Conservation (phyloP, 2,888 invertebrate genomes). For the Limulus polyphemus region DNA sequence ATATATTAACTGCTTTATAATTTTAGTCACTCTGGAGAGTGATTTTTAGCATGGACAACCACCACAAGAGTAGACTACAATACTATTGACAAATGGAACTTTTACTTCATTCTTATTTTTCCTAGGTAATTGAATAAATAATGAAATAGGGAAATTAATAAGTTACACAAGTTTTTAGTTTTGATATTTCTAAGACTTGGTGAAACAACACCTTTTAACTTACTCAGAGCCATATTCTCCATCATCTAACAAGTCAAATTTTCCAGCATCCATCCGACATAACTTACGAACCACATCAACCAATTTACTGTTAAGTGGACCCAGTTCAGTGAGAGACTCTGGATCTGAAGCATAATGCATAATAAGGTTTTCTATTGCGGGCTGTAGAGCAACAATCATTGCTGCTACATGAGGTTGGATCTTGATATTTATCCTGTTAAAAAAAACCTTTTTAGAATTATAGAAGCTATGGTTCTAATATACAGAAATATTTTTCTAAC, state of each 20-base stretch:
- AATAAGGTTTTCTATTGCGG: slow-evolving; percentile 73
- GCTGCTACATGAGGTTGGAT: slow-evolving; percentile 69
- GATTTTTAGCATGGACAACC: too few species aligned
- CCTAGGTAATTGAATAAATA: too few species aligned
- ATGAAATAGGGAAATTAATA: too few species aligned
- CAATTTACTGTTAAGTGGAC: slow-evolving; percentile 43
- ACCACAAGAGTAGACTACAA: too few species aligned
- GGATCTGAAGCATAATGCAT: slow-evolving; percentile 67
- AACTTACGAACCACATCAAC: slow-evolving; percentile 57
- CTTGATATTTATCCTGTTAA: slow-evolving; percentile 58
- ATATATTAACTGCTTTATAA: too few species aligned
- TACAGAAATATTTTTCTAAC: not conserved
- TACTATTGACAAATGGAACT: too few species aligned
- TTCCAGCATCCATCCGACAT: slow-evolving; percentile 63
- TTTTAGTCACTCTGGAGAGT: too few species aligned
- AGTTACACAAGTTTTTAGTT: too few species aligned
- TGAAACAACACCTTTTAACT: too few species aligned
- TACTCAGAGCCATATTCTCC: slow-evolving; percentile 3
- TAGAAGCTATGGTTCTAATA: not conserved
- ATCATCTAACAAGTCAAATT: slow-evolving; percentile 48
- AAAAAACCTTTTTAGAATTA: slow-evolving; percentile 4
- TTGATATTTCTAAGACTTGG: too few species aligned
- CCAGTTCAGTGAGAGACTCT: slow-evolving; percentile 53
- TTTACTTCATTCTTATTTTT: too few species aligned
- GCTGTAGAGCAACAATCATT: slow-evolving; percentile 68